Evolutionary conservation across 2,888 invertebrate genomes (phyloP), one percentile per base, ranked within the genome.

Genomic region (Conomelus anceps): DNA sequence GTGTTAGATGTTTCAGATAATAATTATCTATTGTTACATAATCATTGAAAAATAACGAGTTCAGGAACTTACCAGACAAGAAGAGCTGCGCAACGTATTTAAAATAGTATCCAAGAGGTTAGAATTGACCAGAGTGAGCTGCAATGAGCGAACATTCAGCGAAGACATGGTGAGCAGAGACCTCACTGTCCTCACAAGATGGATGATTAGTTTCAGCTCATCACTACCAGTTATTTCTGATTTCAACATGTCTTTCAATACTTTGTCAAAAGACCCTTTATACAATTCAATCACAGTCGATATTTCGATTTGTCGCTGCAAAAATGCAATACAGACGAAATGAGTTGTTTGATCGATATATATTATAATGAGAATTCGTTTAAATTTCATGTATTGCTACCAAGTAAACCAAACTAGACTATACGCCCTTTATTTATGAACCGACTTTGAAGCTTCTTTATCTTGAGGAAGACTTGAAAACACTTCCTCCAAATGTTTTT

Each of bases 241-340:
- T 26, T 63, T 84, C 88, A 84, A 88, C 23, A 22, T 34, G 22
- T 89, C 88, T 23, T 90, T 89, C 7, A 89, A 26, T 26, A 89
- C 87, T 34, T 88, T 88, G 23, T 26, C n/a, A 23, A 89, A 34
- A 24, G 91, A 90, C 29, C 91, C 91, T 24, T 91, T 91, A 89
- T 91, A 92, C 91, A 92, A 91, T 89, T 93, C 93, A 91, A 94
- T 91, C 41, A 94, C 92, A 86, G 93, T 93, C 22, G 93, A 92
- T 89, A 95, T 93, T 92, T 95, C 95, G 91, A 95, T 94, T 93
- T 95, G 95, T 91, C 95, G 93, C 95, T 95, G 92, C 24, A 92
- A 92, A 88, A 84, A 90, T 90, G 89, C 88, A 90, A 29, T 89
- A 87, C 88, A 84, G 86, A 87, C 9, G 89, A 26, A 26, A 26